phyloP scores from a whole-genome alignment of 2,113 vertebrate genomes.

The Notarius lentiginosus region DNA sequence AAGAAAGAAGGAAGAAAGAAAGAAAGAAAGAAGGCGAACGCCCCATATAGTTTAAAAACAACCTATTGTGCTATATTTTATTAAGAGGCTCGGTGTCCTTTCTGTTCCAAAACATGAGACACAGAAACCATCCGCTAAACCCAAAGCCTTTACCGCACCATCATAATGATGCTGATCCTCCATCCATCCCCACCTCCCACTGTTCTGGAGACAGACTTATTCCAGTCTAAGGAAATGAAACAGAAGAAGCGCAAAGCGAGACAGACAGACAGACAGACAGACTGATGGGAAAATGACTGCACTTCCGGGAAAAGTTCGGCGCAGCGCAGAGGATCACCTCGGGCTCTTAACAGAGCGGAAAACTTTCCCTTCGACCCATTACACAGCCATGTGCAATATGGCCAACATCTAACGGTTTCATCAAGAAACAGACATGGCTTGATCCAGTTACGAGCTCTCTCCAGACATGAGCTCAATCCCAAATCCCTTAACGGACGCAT shows the following conservation, averaged over 20 bases:
- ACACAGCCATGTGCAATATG: not conserved
- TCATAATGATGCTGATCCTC: not conserved
- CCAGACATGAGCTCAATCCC: not conserved
- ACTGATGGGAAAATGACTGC: not conserved
- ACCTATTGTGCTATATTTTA: not conserved
- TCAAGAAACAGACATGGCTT: not conserved
- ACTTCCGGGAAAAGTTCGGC: not conserved
- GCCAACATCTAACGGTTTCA: not conserved
- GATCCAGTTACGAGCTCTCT: not conserved
- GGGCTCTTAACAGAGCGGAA: not conserved
- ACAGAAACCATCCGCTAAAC: not conserved
- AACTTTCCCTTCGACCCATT: not conserved
- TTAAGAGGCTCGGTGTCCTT: not conserved
- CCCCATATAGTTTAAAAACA: not conserved
- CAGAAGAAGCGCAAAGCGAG: not conserved
- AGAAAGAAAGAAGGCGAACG: not conserved
- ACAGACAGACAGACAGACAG: not conserved
- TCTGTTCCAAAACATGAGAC: no score
- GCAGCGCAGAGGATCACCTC: not conserved
- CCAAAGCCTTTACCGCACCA: not conserved
- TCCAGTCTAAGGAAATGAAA: not conserved
- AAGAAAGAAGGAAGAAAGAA: slow-evolving; percentile 16
- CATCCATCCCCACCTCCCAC: not conserved
- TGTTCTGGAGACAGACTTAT: not conserved
- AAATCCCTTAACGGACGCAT: not conserved